Evolutionary conservation across 1,140 invertebrate species (phyloP).

Genomic region (Drosophila seguyi): DNA sequence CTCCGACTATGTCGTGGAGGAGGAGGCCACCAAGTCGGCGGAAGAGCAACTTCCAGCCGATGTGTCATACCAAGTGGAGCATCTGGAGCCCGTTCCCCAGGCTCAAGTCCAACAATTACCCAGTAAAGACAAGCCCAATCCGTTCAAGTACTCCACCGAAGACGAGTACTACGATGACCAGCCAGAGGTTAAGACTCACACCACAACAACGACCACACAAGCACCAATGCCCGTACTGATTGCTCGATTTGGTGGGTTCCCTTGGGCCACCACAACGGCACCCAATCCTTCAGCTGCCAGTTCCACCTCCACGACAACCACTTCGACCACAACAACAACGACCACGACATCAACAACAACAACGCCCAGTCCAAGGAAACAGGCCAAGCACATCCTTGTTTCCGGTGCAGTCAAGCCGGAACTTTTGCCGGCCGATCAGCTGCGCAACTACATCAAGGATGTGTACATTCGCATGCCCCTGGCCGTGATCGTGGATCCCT

Average conservation of each 20-base stretch:
- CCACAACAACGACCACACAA: slow-evolving; percentile 17
- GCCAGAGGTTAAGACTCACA: slow-evolving; percentile 14
- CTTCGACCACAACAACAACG: slow-evolving; percentile 33
- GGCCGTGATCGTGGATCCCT: slow-evolving; percentile 86
- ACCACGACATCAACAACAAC: slow-evolving; percentile 44
- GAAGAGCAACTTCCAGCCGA: slow-evolving; percentile 40
- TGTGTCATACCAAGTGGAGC: slow-evolving; percentile 49
- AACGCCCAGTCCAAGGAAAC: slow-evolving; percentile 53
- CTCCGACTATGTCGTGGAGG: slow-evolving; percentile 56
- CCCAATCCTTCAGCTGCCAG: slow-evolving; percentile 23
- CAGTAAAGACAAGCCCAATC: slow-evolving; percentile 23
- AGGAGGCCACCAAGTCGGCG: slow-evolving; percentile 25
- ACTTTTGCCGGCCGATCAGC: slow-evolving; percentile 75
- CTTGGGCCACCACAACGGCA: slow-evolving; percentile 41
- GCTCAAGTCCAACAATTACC: slow-evolving; percentile 59
- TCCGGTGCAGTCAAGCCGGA: slow-evolving; percentile 54
- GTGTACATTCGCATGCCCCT: slow-evolving; percentile 86
- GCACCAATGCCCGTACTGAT: slow-evolving; percentile 33
- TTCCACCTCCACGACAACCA: slow-evolving; percentile 20
- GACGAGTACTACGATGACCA: slow-evolving; percentile 70
- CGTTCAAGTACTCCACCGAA: slow-evolving; percentile 47
- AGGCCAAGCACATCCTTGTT: slow-evolving; percentile 67
- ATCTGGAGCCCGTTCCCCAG: slow-evolving; percentile 42
- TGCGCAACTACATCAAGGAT: slow-evolving; percentile 87
- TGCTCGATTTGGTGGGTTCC: slow-evolving; percentile 57